These are phyloP conservation scores for Vanacampus margaritifer DNA, from an alignment of 2,113 vertebrate species.

Conservation along the genomic window DNA sequence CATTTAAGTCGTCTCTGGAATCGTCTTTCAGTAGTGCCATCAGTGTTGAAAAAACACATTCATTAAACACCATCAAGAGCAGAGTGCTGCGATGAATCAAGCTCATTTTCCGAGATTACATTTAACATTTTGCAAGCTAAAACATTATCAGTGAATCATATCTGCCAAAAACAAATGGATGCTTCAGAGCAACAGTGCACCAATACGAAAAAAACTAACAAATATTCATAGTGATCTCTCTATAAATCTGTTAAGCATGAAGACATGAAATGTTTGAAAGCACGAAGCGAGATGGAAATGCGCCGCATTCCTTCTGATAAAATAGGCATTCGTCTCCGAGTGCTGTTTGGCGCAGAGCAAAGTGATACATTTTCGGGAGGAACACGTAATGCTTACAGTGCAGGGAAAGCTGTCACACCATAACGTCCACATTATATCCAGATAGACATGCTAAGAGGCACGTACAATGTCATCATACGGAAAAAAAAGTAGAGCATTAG, in stretches of 20 bases:
- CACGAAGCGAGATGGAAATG: slow-evolving; percentile 23
- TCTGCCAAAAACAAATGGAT: slow-evolving; percentile 12
- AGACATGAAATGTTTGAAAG: slow-evolving; percentile 25
- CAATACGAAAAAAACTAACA: slow-evolving; percentile 17
- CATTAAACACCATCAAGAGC: slow-evolving; percentile 55
- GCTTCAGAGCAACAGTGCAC: slow-evolving; percentile 22
- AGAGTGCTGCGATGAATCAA: slow-evolving; percentile 40
- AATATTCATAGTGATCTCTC: slow-evolving; percentile 20
- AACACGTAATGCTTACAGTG: slow-evolving; percentile 51
- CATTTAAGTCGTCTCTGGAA: slow-evolving; percentile 19
- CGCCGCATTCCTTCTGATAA: slow-evolving; percentile 10
- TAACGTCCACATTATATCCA: slow-evolving; percentile 54
- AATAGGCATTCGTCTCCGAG: slow-evolving; percentile 15
- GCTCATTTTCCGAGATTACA: slow-evolving; percentile 34
- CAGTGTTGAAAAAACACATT: slow-evolving; percentile 59
- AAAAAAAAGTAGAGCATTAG: slow-evolving; percentile 52
- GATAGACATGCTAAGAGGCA: slow-evolving; percentile 68
- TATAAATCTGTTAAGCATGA: slow-evolving; percentile 16
- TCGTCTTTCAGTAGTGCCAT: slow-evolving; percentile 48
- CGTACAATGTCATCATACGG: slow-evolving; percentile 56
- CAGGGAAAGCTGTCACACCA: slow-evolving; percentile 57
- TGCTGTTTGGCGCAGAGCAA: slow-evolving; percentile 18
- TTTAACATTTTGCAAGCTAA: slow-evolving; percentile 34
- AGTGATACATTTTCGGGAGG: slow-evolving; percentile 19
- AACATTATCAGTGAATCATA: slow-evolving; percentile 32